Conservation (phyloP, 37 sponge, comb jelly and placozoan species). For the Chondrosia reniformis region DNA sequence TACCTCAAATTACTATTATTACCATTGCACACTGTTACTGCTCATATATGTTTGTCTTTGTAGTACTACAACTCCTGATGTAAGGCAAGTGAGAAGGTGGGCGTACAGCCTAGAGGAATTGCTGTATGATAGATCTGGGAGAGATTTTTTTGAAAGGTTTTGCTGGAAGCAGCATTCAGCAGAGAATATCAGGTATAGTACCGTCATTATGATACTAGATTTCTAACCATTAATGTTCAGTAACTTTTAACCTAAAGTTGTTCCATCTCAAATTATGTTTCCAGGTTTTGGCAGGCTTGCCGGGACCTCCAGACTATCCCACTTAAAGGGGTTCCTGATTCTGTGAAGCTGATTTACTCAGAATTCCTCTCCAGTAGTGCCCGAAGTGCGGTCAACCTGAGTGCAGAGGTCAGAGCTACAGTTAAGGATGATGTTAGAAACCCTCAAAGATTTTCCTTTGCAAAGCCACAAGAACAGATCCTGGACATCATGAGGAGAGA, state of each 20-base stretch:
- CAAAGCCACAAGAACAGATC: constrained; percentile 70
- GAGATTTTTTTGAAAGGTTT: constrained; percentile 58
- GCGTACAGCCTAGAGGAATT: constrained; percentile 58
- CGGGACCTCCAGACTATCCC: constrained; percentile 60
- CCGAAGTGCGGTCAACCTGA: constrained; percentile 64
- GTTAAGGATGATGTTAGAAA: constrained; percentile 30
- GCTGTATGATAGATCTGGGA: constrained; percentile 60
- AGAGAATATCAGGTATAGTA: constrained; percentile 56
- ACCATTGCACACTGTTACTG: neutral
- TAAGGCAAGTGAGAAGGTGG: constrained; percentile 45
- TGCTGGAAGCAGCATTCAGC: constrained; percentile 50
- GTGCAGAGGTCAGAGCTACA: constrained; percentile 49
- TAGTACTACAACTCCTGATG: constrained; percentile 19
- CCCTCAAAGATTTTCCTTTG: constrained; percentile 57
- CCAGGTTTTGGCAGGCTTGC: constrained; percentile 69
- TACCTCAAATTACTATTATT: neutral
- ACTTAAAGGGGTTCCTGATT: constrained; percentile 30
- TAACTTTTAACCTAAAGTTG: no score
- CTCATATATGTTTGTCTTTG: neutral
- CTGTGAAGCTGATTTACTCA: constrained; percentile 60
- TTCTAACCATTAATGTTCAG: no score
- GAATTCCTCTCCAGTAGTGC: constrained; percentile 61
- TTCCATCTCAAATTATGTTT: no score
- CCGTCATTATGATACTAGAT: no score
- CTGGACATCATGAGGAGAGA: constrained; percentile 86